Evolutionary conservation across 2,113 vertebrate genomes (phyloP), one percentile per base, ranked within the genome.

Genomic region (Clarias macrocephalus): DNA sequence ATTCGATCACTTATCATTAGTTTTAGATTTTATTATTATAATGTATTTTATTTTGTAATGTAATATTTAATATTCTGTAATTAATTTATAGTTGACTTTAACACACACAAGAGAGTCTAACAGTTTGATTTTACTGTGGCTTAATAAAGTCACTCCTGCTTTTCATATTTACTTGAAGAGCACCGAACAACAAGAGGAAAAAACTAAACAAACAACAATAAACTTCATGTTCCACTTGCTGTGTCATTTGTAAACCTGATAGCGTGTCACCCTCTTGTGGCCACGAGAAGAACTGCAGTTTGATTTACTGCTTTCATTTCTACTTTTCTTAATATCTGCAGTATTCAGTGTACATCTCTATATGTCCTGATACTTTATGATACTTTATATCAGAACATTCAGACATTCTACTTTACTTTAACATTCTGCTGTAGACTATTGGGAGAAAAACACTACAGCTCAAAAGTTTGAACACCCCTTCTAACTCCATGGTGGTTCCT

Each of bases 211-310:
- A 13, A 28, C 8, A 70, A 37, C 57, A 15, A 16, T 59, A 66
- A 15, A n/a, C 25, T 12, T 72, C 7, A 19, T 7, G 1, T 37
- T 37, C 2, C 33, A 33, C 15, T 6, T 33, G 28, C 30, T 30
- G 62, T 75, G 13, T 79, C 15, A 56, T 8, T 28, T 3, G 5
- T 56, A 28, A 57, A 57, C 57, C 75, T 77, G 48, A 16, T 80
- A 21, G 52, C 16, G 57, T 89, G 73, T 42, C 86, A 42, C 86
- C 86, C 84, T 89, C 86, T 63, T 86, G 86, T 88, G 86, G 86
- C 13, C 80, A 80, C 18, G 21, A n/a, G 21, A 56, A 68, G 60
- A 66, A 80, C 56, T 72, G 73, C 86, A 89, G 23, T 62, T 80
- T 33, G 37, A 37, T 62, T 70, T 30, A 37, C 30, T 66, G 30